phyloP scores from a whole-genome alignment of 2,113 vertebrate genomes.

The Solea senegalensis region DNA sequence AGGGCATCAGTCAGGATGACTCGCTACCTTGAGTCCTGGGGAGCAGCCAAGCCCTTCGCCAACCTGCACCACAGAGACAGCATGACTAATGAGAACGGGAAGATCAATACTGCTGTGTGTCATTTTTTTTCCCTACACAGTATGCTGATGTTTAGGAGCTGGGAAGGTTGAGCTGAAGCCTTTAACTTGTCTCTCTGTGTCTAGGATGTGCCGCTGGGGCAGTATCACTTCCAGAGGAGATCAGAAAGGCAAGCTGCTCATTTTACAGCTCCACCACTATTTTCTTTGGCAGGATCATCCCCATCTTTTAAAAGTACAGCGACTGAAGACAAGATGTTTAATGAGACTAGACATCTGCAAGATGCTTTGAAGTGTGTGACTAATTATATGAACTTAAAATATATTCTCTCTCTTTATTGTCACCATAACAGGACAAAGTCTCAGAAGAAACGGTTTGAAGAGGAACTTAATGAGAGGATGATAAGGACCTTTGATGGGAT shows the following conservation, averaged over 20 bases:
- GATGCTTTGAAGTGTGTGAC: slow-evolving; percentile 38
- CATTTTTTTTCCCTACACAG: background rate
- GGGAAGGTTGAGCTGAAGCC: background rate
- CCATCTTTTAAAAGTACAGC: background rate
- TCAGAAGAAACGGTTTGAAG: slow-evolving; percentile 96
- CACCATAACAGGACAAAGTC: slow-evolving; percentile 89
- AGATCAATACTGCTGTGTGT: slow-evolving; percentile 94
- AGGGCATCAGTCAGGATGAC: slow-evolving; percentile 98
- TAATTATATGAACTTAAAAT: slow-evolving; percentile 26
- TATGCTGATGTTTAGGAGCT: slow-evolving; percentile 16
- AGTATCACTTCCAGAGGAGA: slow-evolving; percentile 93
- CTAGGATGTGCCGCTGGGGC: slow-evolving; percentile 95
- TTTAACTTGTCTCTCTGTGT: slow-evolving; percentile 32
- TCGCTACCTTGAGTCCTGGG: slow-evolving; percentile 97
- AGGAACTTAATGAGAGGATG: slow-evolving; percentile 96
- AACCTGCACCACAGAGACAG: slow-evolving; percentile 97
- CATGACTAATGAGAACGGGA: slow-evolving; percentile 98
- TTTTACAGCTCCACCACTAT: slow-evolving; percentile 14
- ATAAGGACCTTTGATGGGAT: slow-evolving; percentile 97
- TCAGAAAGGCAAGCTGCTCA: slow-evolving; percentile 88
- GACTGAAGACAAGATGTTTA: slow-evolving; percentile 23
- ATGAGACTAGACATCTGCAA: slow-evolving; percentile 18
- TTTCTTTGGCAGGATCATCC: slow-evolving; percentile 43
- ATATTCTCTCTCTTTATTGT: slow-evolving; percentile 27
- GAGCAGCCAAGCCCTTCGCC: slow-evolving; percentile 96